Percentiles rank a stretch among this genome's conserved stretches.
These are phyloP conservation scores for Petrocephalus sullivani DNA, from an alignment of 2,797 vertebrate genomes.

Conservation along the genomic window DNA sequence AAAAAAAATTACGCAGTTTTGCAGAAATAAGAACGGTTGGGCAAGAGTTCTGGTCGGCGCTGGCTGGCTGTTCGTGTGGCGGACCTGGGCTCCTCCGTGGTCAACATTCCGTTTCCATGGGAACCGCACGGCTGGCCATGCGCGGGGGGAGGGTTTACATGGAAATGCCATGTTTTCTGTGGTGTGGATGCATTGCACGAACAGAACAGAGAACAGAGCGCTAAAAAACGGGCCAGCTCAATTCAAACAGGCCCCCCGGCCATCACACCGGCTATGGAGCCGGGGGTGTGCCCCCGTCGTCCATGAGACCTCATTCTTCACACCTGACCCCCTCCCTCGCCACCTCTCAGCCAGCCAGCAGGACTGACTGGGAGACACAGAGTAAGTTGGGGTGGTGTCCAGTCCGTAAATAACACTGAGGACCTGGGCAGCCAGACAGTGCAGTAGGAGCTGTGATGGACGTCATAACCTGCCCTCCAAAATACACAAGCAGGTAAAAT, in stretches of 20 bases:
- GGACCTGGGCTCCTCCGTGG: background rate
- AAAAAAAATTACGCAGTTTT: background rate
- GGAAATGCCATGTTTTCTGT: conserved; percentile 37
- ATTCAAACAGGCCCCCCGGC: conserved; percentile 28
- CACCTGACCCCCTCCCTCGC: background rate
- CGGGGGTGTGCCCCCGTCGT: conserved; percentile 32
- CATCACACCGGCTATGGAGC: conserved; percentile 31
- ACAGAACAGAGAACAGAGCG: conserved; percentile 29
- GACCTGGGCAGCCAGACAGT: background rate
- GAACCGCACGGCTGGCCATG: background rate
- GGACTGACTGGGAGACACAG: background rate
- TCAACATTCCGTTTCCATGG: conserved; percentile 3
- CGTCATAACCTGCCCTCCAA: background rate
- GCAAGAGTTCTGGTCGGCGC: background rate
- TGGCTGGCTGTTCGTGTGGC: background rate
- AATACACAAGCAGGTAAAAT: background rate
- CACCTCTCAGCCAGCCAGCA: background rate
- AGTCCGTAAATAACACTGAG: background rate
- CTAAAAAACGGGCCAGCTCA: conserved; percentile 47
- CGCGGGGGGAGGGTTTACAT: background rate
- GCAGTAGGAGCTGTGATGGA: background rate
- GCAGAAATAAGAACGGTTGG: background rate
- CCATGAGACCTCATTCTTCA: background rate
- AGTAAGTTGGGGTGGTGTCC: background rate
- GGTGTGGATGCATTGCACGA: conserved; percentile 33